A percentile compares a stretch with the other conserved stretches of the same genome.
Conservation (phyloP, 2,888 invertebrate species). For the Eupeodes latifasciatus region DNA sequence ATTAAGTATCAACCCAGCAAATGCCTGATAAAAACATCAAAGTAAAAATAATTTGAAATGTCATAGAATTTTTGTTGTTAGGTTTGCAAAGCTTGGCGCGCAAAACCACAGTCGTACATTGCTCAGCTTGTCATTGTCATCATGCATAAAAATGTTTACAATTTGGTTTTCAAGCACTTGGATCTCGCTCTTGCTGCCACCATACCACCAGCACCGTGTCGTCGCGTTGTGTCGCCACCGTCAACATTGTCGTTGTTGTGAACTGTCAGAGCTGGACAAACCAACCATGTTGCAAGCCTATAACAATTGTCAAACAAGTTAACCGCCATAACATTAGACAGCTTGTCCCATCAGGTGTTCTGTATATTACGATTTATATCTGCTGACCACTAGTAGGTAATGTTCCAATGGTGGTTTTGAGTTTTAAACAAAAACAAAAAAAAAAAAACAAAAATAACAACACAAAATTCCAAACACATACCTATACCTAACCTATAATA, state of each 20-base stretch:
- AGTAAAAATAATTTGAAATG: constrained; percentile 1
- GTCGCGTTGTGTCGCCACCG: neutral
- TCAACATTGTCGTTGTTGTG: neutral
- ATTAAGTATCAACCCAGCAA: neutral
- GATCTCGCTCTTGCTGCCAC: neutral
- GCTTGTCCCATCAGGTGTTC: constrained; percentile 54
- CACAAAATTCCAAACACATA: constrained; percentile 17
- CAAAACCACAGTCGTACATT: constrained; percentile 25
- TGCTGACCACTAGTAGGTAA: constrained; percentile 42
- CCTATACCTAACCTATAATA: neutral
- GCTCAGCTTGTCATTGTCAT: constrained; percentile 12
- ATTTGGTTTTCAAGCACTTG: constrained; percentile 27
- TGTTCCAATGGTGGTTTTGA: constrained; percentile 34
- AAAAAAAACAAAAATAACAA: neutral
- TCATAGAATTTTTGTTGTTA: neutral
- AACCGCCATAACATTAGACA: constrained; percentile 29
- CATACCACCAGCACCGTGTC: too few species aligned
- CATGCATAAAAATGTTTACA: constrained; percentile 58
- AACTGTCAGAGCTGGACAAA: neutral
- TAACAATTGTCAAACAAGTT: constrained; percentile 66
- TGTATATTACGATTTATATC: neutral
- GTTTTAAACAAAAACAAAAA: neutral
- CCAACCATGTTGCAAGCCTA: constrained; percentile 28
- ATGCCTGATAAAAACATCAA: neutral
- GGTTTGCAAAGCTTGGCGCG: neutral